Evolutionary conservation across 2,797 vertebrate species (phyloP).

Genomic region (Myoxocephalus aenaeus): DNA sequence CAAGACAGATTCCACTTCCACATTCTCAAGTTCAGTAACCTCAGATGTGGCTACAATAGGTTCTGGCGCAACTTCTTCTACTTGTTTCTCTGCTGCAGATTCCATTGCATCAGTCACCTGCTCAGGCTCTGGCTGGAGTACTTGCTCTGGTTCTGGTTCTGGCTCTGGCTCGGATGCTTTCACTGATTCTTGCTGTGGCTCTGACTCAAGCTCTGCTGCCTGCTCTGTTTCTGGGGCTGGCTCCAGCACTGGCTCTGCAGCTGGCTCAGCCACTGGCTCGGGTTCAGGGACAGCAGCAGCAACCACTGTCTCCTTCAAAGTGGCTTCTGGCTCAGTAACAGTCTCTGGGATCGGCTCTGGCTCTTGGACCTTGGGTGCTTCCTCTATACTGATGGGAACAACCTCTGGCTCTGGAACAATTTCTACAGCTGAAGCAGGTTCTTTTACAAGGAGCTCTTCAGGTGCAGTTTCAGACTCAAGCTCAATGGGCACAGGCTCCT

Average conservation of each 20-base stretch:
- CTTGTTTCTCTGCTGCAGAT: slow-evolving; percentile 38
- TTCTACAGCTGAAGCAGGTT: slow-evolving; percentile 39
- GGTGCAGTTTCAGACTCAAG: slow-evolving; percentile 36
- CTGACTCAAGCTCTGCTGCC: slow-evolving; percentile 5
- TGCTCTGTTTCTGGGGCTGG: slow-evolving; percentile 37
- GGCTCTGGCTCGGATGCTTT: slow-evolving; percentile 29
- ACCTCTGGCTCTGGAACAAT: slow-evolving; percentile 49
- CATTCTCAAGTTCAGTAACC: slow-evolving; percentile 19
- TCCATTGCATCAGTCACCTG: slow-evolving; percentile 33
- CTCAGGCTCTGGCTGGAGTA: slow-evolving; percentile 35
- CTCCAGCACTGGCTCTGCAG: slow-evolving; percentile 40
- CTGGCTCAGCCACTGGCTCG: slow-evolving; percentile 28
- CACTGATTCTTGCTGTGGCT: slow-evolving; percentile 18
- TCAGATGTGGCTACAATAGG: slow-evolving; percentile 33
- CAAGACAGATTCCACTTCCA: slow-evolving; percentile 31
- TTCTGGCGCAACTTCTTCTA: slow-evolving; percentile 44
- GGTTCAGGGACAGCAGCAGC: slow-evolving; percentile 28
- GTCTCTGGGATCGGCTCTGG: slow-evolving; percentile 50
- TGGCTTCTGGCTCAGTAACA: slow-evolving; percentile 51
- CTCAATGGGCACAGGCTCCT: slow-evolving; percentile 31
- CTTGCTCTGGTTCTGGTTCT: slow-evolving; percentile 34
- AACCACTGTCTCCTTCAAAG: slow-evolving; percentile 37
- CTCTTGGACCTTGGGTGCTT: slow-evolving; percentile 38
- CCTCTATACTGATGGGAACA: slow-evolving; percentile 36
- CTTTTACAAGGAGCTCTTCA: slow-evolving; percentile 40